Evolutionary conservation across 2,113 vertebrate species (phyloP).

Genomic region (Turnix velox): DNA sequence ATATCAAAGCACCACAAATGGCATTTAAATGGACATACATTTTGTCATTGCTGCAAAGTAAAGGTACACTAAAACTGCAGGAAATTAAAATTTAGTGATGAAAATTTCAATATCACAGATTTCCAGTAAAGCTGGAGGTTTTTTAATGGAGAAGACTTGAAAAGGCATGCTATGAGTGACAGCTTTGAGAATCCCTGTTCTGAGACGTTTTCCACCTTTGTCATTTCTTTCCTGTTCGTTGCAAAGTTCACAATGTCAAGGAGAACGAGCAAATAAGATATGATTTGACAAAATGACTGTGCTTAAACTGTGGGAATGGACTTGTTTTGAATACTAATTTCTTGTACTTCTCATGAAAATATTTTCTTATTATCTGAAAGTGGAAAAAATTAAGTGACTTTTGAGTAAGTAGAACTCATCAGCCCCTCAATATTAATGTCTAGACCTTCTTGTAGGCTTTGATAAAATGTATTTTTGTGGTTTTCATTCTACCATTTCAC

Average conservation of each 20-base stretch:
- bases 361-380: not conserved
- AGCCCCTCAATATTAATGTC: not conserved
- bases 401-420: not conserved
- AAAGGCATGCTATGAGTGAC: conserved; percentile 2
- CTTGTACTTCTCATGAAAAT: not conserved
- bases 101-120: not conserved
- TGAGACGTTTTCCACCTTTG: not conserved
- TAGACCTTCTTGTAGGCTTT: not conserved
- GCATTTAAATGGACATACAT: not conserved
- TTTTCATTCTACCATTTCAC: not conserved
- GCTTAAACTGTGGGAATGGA: not conserved
- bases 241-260: not conserved
- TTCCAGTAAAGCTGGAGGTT: not conserved
- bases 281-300: not conserved
- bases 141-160: not conserved
- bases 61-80: not conserved
- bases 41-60: not conserved
- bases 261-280: not conserved
- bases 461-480: not conserved
- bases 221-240: not conserved
- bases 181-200: not conserved
- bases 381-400: not conserved
- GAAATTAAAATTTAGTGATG: conserved; percentile 2
- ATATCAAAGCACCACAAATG: not conserved
- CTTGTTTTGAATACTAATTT: not conserved